Conservation (phyloP, 2,888 invertebrate genomes). For the Synanthedon tipuliformis region DNA sequence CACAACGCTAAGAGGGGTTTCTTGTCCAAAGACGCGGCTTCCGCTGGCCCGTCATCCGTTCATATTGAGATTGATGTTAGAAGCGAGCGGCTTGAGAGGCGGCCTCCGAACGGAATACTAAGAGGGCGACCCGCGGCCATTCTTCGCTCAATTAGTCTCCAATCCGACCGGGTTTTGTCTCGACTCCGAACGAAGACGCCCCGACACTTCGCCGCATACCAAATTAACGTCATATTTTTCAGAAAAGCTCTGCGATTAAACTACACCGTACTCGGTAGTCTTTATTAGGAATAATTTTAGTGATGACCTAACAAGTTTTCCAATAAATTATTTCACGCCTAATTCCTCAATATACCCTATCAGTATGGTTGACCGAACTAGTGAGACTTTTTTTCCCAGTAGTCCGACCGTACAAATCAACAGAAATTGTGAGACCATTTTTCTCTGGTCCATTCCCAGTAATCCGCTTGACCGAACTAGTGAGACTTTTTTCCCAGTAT, state of each 20-base stretch:
- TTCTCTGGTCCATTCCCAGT: too few species aligned
- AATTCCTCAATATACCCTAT: too few species aligned
- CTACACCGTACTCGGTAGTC: constrained; percentile 16
- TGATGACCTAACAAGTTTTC: background rate
- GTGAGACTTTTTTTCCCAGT: too few species aligned
- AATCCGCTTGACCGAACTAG: too few species aligned
- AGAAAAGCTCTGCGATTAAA: constrained; percentile 47
- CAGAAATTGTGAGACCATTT: too few species aligned
- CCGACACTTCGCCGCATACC: constrained; percentile 51
- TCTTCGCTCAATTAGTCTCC: constrained; percentile 60
- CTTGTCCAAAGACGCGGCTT: constrained; percentile 53
- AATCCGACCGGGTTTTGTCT: constrained; percentile 45
- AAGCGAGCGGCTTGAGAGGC: constrained; percentile 32
- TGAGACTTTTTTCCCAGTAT: too few species aligned
- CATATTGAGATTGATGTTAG: constrained; percentile 67
- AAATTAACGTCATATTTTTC: constrained; percentile 60
- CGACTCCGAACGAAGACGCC: constrained; percentile 28
- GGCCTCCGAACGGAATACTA: constrained; percentile 55
- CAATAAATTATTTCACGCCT: too few species aligned
- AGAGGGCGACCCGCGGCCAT: constrained; percentile 43
- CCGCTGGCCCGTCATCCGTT: constrained; percentile 56
- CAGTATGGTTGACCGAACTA: too few species aligned
- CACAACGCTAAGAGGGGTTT: constrained; percentile 53
- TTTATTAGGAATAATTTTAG: background rate
- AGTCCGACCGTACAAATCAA: too few species aligned